Evolutionary conservation across 2,113 vertebrate species (phyloP).

Genomic region (Antidorcas marsupialis): DNA sequence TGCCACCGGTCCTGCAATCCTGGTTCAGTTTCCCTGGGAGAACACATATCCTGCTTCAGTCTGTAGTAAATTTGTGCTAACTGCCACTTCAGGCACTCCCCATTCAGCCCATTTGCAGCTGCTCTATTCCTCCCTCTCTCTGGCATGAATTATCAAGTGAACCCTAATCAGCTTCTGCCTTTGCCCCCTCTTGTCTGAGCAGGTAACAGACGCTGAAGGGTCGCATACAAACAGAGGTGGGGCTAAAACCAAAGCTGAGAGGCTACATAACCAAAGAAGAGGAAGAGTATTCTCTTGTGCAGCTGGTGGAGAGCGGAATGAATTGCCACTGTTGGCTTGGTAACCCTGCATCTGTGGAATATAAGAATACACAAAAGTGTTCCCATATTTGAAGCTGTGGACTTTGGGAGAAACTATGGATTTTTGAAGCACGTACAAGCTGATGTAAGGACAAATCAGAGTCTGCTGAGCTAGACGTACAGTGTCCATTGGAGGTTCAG

Average conservation of each 20-base stretch:
- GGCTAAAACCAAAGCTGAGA: background rate
- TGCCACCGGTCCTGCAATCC: rapidly evolving
- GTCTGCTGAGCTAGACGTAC: background rate
- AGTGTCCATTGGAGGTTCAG: background rate
- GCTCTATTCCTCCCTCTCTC: background rate
- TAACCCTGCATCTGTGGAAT: background rate
- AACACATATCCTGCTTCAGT: background rate
- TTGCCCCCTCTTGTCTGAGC: background rate
- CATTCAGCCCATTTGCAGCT: background rate
- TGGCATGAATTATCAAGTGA: background rate
- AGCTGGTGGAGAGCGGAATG: background rate
- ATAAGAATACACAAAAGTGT: background rate
- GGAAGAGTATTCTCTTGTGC: background rate
- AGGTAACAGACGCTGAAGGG: background rate
- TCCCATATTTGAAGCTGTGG: background rate
- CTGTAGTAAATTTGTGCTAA: background rate
- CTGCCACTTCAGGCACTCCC: background rate
- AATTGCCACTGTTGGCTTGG: background rate
- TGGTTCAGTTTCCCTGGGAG: background rate
- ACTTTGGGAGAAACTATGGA: background rate
- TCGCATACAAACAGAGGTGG: background rate
- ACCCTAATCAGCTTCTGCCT: background rate
- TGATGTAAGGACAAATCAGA: background rate
- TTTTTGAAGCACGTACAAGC: background rate
- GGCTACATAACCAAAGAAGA: background rate